Base-by-base conservation (phyloP, 2,113 vertebrate species). In the Notarius lentiginosus region DNA sequence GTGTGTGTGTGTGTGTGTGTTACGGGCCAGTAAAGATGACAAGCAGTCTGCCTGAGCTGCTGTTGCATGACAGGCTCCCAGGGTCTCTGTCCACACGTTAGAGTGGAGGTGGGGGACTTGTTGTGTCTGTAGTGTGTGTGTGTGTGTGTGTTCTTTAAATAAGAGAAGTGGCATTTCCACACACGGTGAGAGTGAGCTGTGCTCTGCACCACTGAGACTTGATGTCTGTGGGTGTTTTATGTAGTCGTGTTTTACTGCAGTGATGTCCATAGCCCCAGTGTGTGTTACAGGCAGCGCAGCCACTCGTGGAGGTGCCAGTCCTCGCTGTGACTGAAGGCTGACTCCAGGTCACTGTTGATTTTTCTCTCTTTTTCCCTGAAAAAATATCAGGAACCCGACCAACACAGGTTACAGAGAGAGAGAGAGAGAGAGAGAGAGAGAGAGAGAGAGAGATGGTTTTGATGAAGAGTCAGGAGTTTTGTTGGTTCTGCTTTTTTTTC, bases 211-310 rank as follows among this genome's bases (percentile, higher is more conserved):
- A 30, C 27, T 65, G 58, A 83, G 81, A 47, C 51, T 77, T 68
- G 20, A 63, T 65, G 79, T 86, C 72, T 65, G 80, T 75, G 72
- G 80, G 86, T 41, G 72, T 83, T 83, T 83, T 87, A 87, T 83
- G 58, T 87, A 87, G 79, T 83, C 56, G 4, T 76, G n/a, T 73
- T 76, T 83, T 58, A 49, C 68, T 75, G 79, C 41, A 18, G 79
- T 66, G 56, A 79, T 77, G 49, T 55, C 20, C 60, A 56, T 58
- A 68, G 58, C 66, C 77, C 68, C 55, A 11, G 53, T 30, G 55
- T 87, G 51, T 79, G 79, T 49, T 27, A 86, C 27, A 51, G 34
- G 70, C 86, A 73, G 49, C 22, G n/a, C 65, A n/a, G 30, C 34
- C 72, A 55, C 41, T 83, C 65, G 60, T 76, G n/a, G 58, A 76